These are phyloP conservation scores for Diplazon laetatorius DNA, from an alignment of 2,888 invertebrate genomes.

Conservation along the genomic window DNA sequence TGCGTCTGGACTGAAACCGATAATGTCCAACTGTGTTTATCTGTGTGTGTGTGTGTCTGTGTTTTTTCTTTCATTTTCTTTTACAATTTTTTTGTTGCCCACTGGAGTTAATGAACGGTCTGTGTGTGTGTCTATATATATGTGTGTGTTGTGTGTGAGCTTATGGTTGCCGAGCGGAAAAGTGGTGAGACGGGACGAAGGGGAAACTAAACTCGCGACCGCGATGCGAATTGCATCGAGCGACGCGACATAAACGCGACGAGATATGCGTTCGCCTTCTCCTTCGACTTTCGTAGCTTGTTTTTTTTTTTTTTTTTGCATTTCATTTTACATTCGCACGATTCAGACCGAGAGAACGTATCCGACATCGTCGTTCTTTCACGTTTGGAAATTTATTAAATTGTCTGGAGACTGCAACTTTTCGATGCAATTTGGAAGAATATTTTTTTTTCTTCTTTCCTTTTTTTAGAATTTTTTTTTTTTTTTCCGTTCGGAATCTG, in stretches of 20 bases:
- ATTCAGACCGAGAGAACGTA: slow-evolving; percentile 43
- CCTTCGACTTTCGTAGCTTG: slow-evolving; percentile 76
- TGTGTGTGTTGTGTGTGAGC: too few relatives aligned
- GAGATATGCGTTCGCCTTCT: too few relatives aligned
- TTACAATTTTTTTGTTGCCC: too few relatives aligned
- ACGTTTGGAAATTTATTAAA: too few relatives aligned
- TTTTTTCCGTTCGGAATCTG: background rate
- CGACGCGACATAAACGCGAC: slow-evolving; percentile 42
- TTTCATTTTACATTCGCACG: slow-evolving; percentile 64
- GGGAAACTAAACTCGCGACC: slow-evolving; percentile 75
- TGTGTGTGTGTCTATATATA: too few relatives aligned
- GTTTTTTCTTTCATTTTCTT: too few relatives aligned
- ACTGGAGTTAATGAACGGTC: slow-evolving; percentile 76
- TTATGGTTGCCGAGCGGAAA: slow-evolving; percentile 79
- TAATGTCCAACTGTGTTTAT: too few relatives aligned
- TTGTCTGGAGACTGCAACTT: too few relatives aligned
- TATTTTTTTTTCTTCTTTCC: slow-evolving; percentile 23
- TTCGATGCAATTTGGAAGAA: too few relatives aligned
- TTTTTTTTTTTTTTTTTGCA: too few relatives aligned
- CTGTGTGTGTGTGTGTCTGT: too few relatives aligned
- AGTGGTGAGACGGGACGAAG: slow-evolving; percentile 79
- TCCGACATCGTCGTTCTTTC: slow-evolving; percentile 48
- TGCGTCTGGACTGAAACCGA: too few relatives aligned
- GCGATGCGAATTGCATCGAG: slow-evolving; percentile 62
- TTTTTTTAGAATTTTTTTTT: slow-evolving; percentile 21